Conservation (phyloP, 2,113 vertebrate genomes). For the Oryzias celebensis region DNA sequence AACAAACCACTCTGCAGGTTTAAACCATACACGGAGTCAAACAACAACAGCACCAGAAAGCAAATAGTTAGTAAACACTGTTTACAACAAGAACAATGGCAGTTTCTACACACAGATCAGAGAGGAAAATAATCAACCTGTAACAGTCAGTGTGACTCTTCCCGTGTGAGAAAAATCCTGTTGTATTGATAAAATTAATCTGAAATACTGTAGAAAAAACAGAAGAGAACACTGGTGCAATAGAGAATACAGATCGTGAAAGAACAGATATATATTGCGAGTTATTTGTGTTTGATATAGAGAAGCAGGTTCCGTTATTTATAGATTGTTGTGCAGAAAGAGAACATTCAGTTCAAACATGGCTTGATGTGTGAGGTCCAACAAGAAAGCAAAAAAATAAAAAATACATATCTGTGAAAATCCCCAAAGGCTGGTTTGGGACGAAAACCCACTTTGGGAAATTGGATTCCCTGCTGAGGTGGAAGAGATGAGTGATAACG, state of each 20-base stretch:
- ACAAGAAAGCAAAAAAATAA: conserved; percentile 4
- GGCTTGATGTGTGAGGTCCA: conserved; percentile 48
- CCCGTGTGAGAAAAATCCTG: conserved; percentile 42
- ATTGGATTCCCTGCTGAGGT: not conserved
- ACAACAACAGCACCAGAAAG: conserved; percentile 72
- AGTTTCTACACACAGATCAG: conserved; percentile 64
- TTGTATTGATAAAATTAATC: conserved; percentile 53
- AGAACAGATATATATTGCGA: conserved; percentile 49
- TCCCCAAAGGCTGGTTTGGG: conserved; percentile 15
- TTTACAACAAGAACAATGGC: conserved; percentile 72
- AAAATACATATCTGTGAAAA: conserved; percentile 2
- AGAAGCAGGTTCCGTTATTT: conserved; percentile 23
- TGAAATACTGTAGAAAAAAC: conserved; percentile 52
- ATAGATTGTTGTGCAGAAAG: conserved; percentile 37
- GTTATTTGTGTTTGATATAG: conserved; percentile 21
- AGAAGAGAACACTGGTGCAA: conserved; percentile 57
- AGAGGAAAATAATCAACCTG: conserved; percentile 42
- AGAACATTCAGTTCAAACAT: conserved; percentile 62
- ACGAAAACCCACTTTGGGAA: not conserved
- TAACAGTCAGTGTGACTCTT: conserved; percentile 77
- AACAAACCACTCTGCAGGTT: conserved; percentile 51
- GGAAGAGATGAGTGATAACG: conserved; percentile 2
- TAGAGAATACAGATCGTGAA: conserved; percentile 40
- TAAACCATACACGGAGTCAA: conserved; percentile 55
- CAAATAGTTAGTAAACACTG: conserved; percentile 71